Percentiles rank a stretch among this genome's conserved stretches.
phyloP scores from a whole-genome alignment of 2,113 vertebrate species.

The Columba livia region DNA sequence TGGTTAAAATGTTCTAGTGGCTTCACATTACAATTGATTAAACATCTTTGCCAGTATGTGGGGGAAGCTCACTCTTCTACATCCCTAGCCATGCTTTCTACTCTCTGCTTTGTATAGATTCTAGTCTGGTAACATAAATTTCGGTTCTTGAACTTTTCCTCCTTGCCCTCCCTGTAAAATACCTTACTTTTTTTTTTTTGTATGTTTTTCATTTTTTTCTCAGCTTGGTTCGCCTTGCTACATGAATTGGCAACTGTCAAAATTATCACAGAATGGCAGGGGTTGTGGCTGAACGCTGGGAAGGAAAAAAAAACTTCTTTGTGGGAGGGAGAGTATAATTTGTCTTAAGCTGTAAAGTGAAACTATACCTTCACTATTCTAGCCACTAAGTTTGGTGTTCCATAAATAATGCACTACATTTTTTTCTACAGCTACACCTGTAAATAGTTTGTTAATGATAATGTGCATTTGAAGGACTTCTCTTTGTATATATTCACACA shows the following conservation, averaged over 20 bases:
- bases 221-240: not conserved
- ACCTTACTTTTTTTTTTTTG: not conserved
- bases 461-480: not conserved
- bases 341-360: not conserved
- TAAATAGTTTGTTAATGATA: not conserved
- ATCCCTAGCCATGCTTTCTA: not conserved
- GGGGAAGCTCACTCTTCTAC: not conserved
- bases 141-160: not conserved
- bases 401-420: fast-evolving
- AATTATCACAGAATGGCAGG: not conserved
- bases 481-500: not conserved
- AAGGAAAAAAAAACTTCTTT: not conserved
- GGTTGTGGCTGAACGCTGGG: not conserved
- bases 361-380: not conserved
- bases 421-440: not conserved
- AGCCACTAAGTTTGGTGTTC: not conserved
- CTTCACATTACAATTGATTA: fast-evolving
- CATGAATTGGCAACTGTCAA: not conserved
- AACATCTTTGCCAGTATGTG: not conserved
- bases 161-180: not conserved
- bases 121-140: not conserved
- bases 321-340: not conserved
- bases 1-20: not conserved
- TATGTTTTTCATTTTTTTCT: not conserved
- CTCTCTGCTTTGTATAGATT: not conserved